These are phyloP conservation scores for Prionailurus viverrinus DNA, from an alignment of 2,113 vertebrate genomes.

Conservation along the genomic window DNA sequence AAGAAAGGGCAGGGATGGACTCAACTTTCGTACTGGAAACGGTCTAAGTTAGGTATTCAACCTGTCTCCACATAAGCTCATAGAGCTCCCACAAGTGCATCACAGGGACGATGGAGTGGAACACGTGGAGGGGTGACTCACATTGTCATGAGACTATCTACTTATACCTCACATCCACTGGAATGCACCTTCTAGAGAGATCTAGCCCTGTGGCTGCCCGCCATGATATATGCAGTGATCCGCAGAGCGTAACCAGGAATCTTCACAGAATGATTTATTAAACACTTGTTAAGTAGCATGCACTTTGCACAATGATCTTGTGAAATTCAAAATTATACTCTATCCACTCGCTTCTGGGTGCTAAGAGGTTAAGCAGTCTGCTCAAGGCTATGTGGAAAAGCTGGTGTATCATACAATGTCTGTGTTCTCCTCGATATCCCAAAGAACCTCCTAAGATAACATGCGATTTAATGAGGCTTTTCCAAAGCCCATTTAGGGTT, in stretches of 20 bases:
- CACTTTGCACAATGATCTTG: too few relatives aligned
- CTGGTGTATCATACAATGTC: background rate
- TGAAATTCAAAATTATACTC: background rate
- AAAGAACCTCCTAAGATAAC: background rate
- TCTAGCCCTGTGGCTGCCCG: background rate
- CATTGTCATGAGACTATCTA: too few relatives aligned
- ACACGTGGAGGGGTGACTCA: too few relatives aligned
- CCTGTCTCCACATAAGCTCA: rapidly evolving
- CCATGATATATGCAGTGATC: rapidly evolving
- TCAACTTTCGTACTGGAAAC: background rate
- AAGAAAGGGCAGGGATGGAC: too few relatives aligned
- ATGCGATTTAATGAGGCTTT: background rate
- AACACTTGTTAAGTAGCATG: background rate
- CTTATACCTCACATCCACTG: too few relatives aligned
- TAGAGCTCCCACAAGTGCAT: background rate
- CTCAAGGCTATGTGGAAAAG: background rate
- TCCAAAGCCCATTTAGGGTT: background rate
- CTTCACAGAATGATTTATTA: rapidly evolving
- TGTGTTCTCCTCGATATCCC: too few relatives aligned
- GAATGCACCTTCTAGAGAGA: background rate
- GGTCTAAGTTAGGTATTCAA: background rate
- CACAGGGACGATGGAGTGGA: background rate
- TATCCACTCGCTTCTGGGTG: background rate
- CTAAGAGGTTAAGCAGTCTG: background rate
- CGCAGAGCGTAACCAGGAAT: rapidly evolving